Percentiles rank a stretch among this genome's conserved stretches.
phyloP scores from a whole-genome alignment of 2,888 invertebrate genomes.

The Brachyopa scutellaris region DNA sequence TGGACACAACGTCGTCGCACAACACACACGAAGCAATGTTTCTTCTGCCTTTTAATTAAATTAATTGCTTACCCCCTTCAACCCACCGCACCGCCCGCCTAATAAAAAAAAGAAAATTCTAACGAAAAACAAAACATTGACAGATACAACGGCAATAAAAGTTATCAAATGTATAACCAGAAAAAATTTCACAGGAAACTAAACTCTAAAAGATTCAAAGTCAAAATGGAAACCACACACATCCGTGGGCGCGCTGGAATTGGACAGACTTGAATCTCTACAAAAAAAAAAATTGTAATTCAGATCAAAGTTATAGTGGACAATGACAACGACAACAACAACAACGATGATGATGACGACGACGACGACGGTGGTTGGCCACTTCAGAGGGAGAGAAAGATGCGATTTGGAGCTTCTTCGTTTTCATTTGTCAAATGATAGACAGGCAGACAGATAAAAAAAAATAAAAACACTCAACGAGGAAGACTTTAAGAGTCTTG shows the following conservation, averaged over 20 bases:
- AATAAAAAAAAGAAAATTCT: not conserved
- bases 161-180: too few species aligned
- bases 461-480: conserved; percentile 15
- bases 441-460: conserved; percentile 49
- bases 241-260: conserved; percentile 55
- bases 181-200: conserved; percentile 34
- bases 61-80: conserved; percentile 48
- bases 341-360: not conserved
- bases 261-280: conserved; percentile 45
- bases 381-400: conserved; percentile 56
- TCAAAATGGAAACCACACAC: conserved; percentile 61
- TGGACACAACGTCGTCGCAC: conserved; percentile 4
- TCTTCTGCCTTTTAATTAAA: conserved; percentile 59
- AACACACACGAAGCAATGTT: conserved; percentile 11
- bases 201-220: conserved; percentile 19
- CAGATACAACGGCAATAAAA: conserved; percentile 24
- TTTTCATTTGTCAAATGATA: conserved; percentile 69
- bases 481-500: conserved; percentile 65
- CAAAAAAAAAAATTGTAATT: conserved; percentile 15
- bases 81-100: not conserved
- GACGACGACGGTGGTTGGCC: conserved; percentile 26
- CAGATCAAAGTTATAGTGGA: conserved; percentile 53
- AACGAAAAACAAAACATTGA: not conserved
- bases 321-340: not conserved
- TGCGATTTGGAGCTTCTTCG: conserved; percentile 46